phyloP scores from a whole-genome alignment of 2,888 invertebrate genomes.

The Allacma fusca region DNA sequence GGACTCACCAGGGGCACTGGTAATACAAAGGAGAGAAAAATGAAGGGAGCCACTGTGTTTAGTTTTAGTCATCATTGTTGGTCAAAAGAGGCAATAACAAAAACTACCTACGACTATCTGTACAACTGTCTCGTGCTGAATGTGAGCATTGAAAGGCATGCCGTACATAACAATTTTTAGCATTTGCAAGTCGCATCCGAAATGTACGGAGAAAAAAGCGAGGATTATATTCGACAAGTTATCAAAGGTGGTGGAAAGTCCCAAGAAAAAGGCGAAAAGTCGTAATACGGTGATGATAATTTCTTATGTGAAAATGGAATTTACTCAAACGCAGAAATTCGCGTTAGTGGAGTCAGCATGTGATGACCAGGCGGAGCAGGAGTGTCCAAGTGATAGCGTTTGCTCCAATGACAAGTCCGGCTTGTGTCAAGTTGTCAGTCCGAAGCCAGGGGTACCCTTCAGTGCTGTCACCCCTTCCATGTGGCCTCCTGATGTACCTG shows the following conservation, averaged over 20 bases:
- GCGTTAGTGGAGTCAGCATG: constrained; percentile 59
- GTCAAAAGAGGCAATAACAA: not conserved
- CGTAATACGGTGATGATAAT: not conserved
- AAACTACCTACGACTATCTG: not conserved
- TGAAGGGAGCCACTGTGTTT: too few species aligned
- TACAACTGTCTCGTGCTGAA: too few species aligned
- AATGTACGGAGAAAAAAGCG: not conserved
- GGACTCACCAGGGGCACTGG: too few species aligned
- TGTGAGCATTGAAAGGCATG: not conserved
- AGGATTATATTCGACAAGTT: constrained; percentile 1
- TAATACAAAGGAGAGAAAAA: too few species aligned
- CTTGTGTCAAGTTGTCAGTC: constrained; percentile 57
- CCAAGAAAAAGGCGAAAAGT: not conserved
- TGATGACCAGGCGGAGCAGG: constrained; percentile 54
- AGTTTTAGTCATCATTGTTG: not conserved
- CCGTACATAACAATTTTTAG: not conserved
- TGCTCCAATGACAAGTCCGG: constrained; percentile 47
- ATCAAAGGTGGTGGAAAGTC: not conserved
- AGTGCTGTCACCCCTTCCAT: constrained; percentile 94
- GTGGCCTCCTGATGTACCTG: constrained; percentile 94
- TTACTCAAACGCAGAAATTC: constrained; percentile 52
- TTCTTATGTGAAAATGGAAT: constrained; percentile 18
- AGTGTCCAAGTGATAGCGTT: not conserved
- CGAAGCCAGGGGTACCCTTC: constrained; percentile 59
- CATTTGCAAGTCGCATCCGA: too few species aligned